These are phyloP conservation scores for Cairina moschata DNA, from an alignment of 2,113 vertebrate species.

Conservation along the genomic window DNA sequence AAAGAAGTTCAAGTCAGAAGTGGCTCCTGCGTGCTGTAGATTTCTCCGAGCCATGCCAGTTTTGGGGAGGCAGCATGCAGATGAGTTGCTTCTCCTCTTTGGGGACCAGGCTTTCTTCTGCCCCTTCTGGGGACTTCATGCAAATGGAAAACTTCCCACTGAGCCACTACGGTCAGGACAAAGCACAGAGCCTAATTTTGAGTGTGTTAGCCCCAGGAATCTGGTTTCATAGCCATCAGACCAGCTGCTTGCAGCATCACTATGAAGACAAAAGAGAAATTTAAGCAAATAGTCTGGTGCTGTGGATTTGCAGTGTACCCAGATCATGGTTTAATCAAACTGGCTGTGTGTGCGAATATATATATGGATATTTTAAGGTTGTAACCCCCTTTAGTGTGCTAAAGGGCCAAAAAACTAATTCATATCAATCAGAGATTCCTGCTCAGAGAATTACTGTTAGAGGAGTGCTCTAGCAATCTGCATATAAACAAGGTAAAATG, in stretches of 20 bases:
- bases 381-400: neutral
- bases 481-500: slow-evolving; percentile 48
- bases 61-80: neutral
- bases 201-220: neutral
- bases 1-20: neutral
- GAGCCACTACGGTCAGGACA: neutral
- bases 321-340: neutral
- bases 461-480: slow-evolving; percentile 49
- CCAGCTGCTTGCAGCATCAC: neutral
- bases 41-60: neutral
- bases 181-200: neutral
- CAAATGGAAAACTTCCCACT: neutral
- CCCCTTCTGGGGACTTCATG: neutral
- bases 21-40: neutral
- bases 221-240: neutral
- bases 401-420: neutral
- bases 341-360: neutral
- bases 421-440: slow-evolving; percentile 36
- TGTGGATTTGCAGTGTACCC: neutral
- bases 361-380: neutral
- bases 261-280: neutral
- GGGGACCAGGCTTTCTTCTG: neutral
- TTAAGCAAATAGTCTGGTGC: neutral
- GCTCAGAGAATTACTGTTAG: slow-evolving; percentile 25
- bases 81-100: neutral